Evolutionary conservation across 35 echinoderm and acorn worm species (phyloP).

Genomic region (Heliocidaris tuberculata): DNA sequence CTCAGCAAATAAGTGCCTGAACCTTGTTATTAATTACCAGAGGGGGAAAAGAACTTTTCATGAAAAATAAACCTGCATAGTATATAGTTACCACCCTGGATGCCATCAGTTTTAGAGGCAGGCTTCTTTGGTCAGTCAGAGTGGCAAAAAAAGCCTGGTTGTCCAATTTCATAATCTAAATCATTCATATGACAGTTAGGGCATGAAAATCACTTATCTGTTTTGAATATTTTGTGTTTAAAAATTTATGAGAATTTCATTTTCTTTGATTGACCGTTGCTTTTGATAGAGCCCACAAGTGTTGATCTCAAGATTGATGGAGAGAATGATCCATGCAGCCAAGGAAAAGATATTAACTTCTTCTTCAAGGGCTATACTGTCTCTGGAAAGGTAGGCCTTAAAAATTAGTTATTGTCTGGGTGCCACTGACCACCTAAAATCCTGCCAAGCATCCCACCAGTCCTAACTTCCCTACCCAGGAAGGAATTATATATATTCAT

Average conservation of each 20-base stretch:
- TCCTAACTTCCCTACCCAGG: background rate
- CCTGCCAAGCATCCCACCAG: background rate
- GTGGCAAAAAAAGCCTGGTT: too few relatives aligned
- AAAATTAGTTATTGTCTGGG: background rate
- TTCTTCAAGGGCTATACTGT: slow-evolving; percentile 86
- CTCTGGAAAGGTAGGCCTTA: slow-evolving; percentile 74
- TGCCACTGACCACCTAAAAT: background rate
- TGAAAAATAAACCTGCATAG: too few relatives aligned
- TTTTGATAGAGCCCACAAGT: slow-evolving; percentile 73
- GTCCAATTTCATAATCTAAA: too few relatives aligned
- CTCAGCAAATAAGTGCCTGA: background rate
- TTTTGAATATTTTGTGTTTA: too few relatives aligned
- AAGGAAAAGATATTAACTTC: slow-evolving; percentile 93
- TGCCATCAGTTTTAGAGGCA: too few relatives aligned
- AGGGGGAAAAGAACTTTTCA: too few relatives aligned
- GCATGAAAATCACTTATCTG: too few relatives aligned
- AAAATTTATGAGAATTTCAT: too few relatives aligned
- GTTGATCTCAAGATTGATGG: slow-evolving; percentile 85
- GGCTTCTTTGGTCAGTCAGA: too few relatives aligned
- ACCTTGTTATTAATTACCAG: too few relatives aligned
- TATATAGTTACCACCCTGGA: too few relatives aligned
- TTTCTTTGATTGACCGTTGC: background rate
- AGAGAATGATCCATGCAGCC: slow-evolving; percentile 88
- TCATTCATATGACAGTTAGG: too few relatives aligned
- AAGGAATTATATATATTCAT: background rate